Evolutionary conservation across 2,113 vertebrate genomes (phyloP), one percentile per base, ranked within the genome.

Genomic region (Solea senegalensis): DNA sequence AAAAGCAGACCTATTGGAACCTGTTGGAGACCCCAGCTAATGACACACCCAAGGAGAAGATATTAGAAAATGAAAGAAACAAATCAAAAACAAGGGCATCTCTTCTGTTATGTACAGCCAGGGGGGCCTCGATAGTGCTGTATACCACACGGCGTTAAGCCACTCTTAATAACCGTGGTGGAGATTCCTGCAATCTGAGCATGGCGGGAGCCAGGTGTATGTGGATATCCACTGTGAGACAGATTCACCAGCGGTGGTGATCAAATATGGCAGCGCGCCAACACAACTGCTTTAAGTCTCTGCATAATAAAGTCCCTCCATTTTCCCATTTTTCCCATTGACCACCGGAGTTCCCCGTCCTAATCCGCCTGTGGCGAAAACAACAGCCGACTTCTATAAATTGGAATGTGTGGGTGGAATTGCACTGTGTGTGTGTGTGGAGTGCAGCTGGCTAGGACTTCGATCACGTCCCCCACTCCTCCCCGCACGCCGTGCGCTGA

Each of bases 371-470:
- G 61, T 57, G 76, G 78, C 44, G 11, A 64, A 82, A 75, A 72
- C 84, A 87, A 80, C 77, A 74, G 71, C 46, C 28, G 46, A 74
- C 75, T 82, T 69, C 65, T 80, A 62, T 65, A 67, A 64, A 83
- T 81, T 15, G 69, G 76, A 64, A 69, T 0, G n/a, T 55, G 76
- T 69, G 70, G 79, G 82, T 13, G 72, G 77, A 62, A 44, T 3
- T 48, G 69, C 21, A 54, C 65, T 63, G 69, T n/a, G 81, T 52
- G 43, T 58, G 43, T 21, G 21, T 21, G 21, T 21, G 21, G 75
- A 62, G 62, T 76, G 83, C 83, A 88, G 81, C 79, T 75, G 82
- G 66, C 67, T 21, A 11, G 69, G 56, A 69, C 56, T 85, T 85
- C 82, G 7, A 88, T 88, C 80, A 59, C 69, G 14, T 77, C 74